These are phyloP conservation scores for Heliconius nattereri DNA, from an alignment of 1,140 invertebrate genomes.

Conservation along the genomic window DNA sequence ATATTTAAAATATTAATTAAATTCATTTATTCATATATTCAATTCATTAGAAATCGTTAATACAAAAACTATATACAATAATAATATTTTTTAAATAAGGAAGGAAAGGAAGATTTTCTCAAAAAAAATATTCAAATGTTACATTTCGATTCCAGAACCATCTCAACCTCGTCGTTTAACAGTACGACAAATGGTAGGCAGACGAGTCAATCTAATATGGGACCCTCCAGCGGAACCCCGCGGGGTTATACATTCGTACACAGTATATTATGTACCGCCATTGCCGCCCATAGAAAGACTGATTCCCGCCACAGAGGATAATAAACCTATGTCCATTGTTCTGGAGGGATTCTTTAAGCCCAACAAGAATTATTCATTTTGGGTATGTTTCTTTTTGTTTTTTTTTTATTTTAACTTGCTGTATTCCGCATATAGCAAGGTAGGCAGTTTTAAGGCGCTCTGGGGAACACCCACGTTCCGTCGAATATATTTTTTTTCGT, in stretches of 20 bases:
- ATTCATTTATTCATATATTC: no score
- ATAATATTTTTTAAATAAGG: no score
- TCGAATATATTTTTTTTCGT: no score
- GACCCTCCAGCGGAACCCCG: constrained; percentile 83
- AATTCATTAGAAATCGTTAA: no score
- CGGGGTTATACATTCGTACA: constrained; percentile 85
- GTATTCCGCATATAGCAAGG: no score
- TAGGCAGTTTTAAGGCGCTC: no score
- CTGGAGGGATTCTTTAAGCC: constrained; percentile 83
- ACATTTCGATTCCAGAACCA: constrained; percentile 78
- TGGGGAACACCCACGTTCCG: no score
- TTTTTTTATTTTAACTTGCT: background rate
- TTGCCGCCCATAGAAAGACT: constrained; percentile 65
- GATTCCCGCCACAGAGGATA: constrained; percentile 52
- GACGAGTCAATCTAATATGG: constrained; percentile 86
- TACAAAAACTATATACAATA: no score
- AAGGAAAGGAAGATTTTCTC: background rate
- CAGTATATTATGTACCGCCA: constrained; percentile 83
- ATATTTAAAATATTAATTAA: no score
- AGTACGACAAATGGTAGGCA: constrained; percentile 84
- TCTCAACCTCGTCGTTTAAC: constrained; percentile 84
- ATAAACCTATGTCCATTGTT: constrained; percentile 79
- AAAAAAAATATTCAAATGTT: background rate
- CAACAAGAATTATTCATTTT: constrained; percentile 87
- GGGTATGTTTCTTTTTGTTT: constrained; percentile 80